Conservation (phyloP, 1,140 invertebrate genomes). For the Acyrthosiphon pisum region DNA sequence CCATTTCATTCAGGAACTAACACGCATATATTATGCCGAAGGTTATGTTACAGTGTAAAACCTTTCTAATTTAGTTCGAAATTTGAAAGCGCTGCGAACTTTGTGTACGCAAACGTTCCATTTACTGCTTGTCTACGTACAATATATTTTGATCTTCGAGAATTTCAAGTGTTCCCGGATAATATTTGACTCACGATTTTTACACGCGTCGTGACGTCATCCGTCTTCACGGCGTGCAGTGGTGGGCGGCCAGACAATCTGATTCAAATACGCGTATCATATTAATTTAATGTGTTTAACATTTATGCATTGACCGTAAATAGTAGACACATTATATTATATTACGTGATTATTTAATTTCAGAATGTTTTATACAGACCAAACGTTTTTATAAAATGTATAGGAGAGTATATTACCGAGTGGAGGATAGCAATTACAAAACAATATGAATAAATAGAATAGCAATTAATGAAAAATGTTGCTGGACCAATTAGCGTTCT, state of each 20-base stretch:
- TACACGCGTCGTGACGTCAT: not conserved
- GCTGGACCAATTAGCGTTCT: not conserved
- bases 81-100: not conserved
- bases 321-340: not conserved
- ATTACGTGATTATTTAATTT: not conserved
- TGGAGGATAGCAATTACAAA: not conserved
- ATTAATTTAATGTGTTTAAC: not conserved
- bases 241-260: not conserved
- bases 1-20: constrained; percentile 28
- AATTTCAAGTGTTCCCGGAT: not conserved
- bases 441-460: not conserved
- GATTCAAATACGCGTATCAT: not conserved
- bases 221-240: not conserved
- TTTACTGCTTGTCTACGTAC: not conserved
- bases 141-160: not conserved
- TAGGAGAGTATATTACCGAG: not conserved
- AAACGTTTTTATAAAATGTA: not conserved
- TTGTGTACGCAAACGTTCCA: not conserved
- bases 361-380: not conserved
- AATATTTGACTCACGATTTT: constrained; percentile 17
- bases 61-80: constrained; percentile 37
- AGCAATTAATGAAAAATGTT: not conserved
- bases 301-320: not conserved
- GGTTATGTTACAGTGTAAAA: not conserved
- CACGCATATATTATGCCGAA: constrained; percentile 16